Base-by-base conservation (phyloP, 2,113 vertebrate species). In the Carassius auratus region DNA sequence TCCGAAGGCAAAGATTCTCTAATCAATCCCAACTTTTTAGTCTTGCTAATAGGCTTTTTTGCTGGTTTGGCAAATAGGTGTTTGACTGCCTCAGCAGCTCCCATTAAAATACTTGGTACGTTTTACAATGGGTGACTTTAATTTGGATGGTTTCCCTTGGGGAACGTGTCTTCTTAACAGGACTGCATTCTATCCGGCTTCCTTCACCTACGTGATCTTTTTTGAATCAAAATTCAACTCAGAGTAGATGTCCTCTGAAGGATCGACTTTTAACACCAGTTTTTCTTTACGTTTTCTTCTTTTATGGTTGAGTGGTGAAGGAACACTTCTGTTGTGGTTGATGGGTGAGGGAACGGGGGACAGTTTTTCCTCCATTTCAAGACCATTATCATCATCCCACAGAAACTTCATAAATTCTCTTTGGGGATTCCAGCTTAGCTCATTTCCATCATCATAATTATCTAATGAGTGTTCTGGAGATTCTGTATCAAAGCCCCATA, bases 241-340 rank as follows among this genome's bases (percentile, higher is more conserved):
- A 90, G 93, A 92, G 89, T 95, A 96, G 88, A 95, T 94, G 89
- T 97, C 95, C 90, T 97, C 96, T 75, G 97, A 96, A 62, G 97
- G 97, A 89, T 97, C 97, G 21, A 96, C 96, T 94, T 97, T 97
- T 89, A 97, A 96, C 89, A 97, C 97, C 91, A 97, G 96, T 91
- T 99, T 97, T 96, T 97, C 97, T 93, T 98, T 99, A 88, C 97
- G 93, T 92, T 98, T 99, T 77, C 97, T 94, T 89, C 95, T 97
- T 92, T 96, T 97, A 92, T 96, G 95, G 85, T 15, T 86, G 62
- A 86, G 87, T 36, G 88, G 9, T 68, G 91, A 48, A 52, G 82
- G 38, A 59, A 83, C 79, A 75, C 97, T 94, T 88, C 95, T 97
- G 92, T 96, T 97, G 91, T 96, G 95, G 85, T 23, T 90, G 74